These are phyloP conservation scores for Rhyzopertha dominica DNA, from an alignment of 1,140 invertebrate genomes.

Conservation along the genomic window DNA sequence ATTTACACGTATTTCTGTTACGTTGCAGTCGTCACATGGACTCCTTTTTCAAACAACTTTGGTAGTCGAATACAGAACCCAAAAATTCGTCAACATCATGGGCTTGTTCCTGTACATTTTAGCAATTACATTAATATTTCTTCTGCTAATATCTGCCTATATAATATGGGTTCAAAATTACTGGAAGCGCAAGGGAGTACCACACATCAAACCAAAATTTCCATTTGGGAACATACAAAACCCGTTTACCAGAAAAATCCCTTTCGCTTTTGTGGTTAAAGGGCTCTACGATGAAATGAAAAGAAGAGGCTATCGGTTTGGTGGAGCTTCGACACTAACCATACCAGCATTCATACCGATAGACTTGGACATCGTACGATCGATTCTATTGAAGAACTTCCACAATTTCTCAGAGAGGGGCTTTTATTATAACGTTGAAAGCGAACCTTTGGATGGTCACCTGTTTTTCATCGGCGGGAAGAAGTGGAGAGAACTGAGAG, in stretches of 20 bases:
- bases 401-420: constrained; percentile 49
- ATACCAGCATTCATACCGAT: not conserved
- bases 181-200: constrained; percentile 2
- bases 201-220: not conserved
- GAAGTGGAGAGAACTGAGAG: constrained; percentile 46
- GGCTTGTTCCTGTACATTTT: no score
- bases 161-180: not conserved
- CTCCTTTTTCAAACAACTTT: no score
- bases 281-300: not conserved
- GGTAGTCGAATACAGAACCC: no score
- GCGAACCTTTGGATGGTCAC: constrained; percentile 49
- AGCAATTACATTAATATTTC: no score
- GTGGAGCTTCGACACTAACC: not conserved
- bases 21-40: no score
- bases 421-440: no score
- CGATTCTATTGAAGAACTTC: constrained; percentile 45
- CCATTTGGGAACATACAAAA: constrained; percentile 7
- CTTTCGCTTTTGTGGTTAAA: not conserved
- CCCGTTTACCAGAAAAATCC: constrained; percentile 1
- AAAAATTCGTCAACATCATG: no score
- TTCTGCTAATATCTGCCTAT: no score
- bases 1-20: no score
- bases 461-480: constrained; percentile 43
- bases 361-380: not conserved
- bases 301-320: not conserved